Conservation (phyloP, 2,797 vertebrate species). For the Hyperoplus immaculatus region DNA sequence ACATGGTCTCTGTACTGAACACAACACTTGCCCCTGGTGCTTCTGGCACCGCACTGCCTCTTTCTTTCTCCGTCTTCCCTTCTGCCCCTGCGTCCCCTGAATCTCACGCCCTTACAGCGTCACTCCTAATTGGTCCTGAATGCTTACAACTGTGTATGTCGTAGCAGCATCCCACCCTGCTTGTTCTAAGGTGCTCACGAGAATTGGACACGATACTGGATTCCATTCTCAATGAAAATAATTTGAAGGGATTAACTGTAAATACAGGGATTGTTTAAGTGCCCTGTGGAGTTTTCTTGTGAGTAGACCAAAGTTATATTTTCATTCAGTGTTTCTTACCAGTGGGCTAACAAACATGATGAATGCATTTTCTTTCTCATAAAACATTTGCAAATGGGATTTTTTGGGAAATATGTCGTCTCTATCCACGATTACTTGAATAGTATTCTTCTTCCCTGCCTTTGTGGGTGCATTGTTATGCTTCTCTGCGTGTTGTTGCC, state of each 20-base stretch:
- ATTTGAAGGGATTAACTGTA: constrained; percentile 14
- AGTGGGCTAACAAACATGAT: constrained; percentile 8
- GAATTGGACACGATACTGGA: constrained; percentile 13
- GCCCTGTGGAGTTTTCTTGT: background rate
- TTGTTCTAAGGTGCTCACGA: constrained; percentile 38
- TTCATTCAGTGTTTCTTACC: background rate
- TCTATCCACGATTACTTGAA: background rate
- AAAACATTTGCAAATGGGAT: background rate
- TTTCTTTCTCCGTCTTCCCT: constrained; percentile 47
- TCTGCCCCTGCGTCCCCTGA: constrained; percentile 47
- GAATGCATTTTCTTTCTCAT: background rate
- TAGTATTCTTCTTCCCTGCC: background rate
- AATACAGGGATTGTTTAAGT: background rate
- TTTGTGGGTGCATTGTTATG: background rate
- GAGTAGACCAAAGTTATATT: constrained; percentile 1
- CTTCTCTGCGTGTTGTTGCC: background rate
- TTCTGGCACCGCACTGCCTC: constrained; percentile 69
- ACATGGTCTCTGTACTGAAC: constrained; percentile 64
- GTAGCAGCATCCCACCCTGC: constrained; percentile 60
- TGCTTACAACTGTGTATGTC: constrained; percentile 73
- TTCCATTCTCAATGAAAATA: background rate
- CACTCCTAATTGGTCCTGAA: constrained; percentile 75
- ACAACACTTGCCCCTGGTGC: constrained; percentile 77
- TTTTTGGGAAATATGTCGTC: background rate
- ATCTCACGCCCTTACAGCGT: constrained; percentile 65